phyloP scores from a whole-genome alignment of 2,113 vertebrate species.

The Zapornia atra region DNA sequence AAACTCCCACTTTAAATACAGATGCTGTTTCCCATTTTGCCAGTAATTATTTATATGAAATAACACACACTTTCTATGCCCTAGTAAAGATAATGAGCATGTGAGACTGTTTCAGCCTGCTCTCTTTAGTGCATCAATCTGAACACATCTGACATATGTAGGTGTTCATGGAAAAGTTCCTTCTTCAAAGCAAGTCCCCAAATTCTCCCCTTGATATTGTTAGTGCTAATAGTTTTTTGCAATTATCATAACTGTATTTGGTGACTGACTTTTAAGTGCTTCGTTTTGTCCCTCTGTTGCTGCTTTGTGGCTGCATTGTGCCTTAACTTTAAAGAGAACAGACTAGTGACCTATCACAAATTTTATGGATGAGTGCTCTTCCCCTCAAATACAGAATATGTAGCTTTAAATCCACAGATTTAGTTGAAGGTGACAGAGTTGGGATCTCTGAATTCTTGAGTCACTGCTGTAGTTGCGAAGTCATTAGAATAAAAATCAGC shows the following conservation, averaged over 20 bases:
- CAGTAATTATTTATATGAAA: neutral
- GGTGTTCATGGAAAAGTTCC: neutral
- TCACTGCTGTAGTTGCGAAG: neutral
- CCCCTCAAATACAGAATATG: neutral
- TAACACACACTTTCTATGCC: neutral
- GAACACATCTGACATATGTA: neutral
- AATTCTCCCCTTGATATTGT: neutral
- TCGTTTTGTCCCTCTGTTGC: neutral
- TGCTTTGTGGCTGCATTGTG: neutral
- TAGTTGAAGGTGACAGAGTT: neutral
- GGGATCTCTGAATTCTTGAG: neutral
- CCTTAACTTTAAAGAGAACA: neutral
- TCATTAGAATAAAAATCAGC: neutral
- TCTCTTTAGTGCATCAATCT: neutral
- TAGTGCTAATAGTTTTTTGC: neutral
- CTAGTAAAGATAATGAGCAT: neutral
- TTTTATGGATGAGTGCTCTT: neutral
- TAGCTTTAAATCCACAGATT: neutral
- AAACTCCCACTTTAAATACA: neutral
- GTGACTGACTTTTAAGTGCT: neutral
- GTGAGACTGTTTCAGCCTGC: neutral
- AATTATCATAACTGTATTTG: neutral
- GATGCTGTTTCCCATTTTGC: neutral
- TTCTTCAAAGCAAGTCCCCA: neutral
- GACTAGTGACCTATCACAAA: neutral